phyloP scores from a whole-genome alignment of 1,140 invertebrate species.

The Andrena cerasifolii region DNA sequence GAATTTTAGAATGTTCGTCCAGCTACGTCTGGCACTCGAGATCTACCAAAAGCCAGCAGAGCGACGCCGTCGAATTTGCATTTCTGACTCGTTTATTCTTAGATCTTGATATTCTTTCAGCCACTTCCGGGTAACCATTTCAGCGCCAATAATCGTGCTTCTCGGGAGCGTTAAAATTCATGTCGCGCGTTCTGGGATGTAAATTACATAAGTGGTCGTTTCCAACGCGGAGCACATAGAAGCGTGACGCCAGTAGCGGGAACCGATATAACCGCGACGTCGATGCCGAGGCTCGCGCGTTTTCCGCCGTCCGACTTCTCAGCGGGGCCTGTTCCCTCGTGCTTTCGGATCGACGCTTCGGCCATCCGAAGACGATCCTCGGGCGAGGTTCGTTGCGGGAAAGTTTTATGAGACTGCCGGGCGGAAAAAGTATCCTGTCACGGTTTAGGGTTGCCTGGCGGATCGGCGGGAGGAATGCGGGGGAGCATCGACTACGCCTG shows the following conservation, averaged over 20 bases:
- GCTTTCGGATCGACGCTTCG: background rate
- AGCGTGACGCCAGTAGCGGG: background rate
- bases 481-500: background rate
- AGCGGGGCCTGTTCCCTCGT: background rate
- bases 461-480: background rate
- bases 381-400: background rate
- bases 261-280: background rate
- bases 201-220: conserved; percentile 2
- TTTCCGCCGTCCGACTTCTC: conserved; percentile 2
- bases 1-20: background rate
- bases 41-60: background rate
- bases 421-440: conserved; percentile 7
- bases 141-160: background rate
- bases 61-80: background rate
- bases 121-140: background rate
- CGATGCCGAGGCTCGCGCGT: background rate
- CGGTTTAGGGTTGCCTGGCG: background rate
- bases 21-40: background rate
- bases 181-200: too few relatives aligned
- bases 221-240: background rate
- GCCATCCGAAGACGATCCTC: conserved; percentile 13
- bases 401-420: conserved; percentile 20
- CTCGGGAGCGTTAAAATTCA: background rate
- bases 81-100: background rate
- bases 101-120: background rate